phyloP scores from a whole-genome alignment of 2,888 invertebrate species.

The Acronicta psi region DNA sequence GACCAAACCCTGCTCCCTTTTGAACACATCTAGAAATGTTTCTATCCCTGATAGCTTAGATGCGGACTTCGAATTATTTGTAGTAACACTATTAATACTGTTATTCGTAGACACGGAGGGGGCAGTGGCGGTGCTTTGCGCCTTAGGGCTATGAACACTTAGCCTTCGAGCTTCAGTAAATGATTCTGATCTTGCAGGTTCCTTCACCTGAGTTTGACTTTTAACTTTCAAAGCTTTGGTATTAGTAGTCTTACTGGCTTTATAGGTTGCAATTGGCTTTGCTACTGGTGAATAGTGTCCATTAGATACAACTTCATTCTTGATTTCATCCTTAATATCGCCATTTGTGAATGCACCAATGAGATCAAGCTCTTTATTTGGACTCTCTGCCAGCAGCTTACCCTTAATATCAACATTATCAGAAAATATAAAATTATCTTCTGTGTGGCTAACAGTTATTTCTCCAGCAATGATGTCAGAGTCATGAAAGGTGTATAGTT shows the following conservation, averaged over 20 bases:
- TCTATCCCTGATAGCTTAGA: slow-evolving; percentile 68
- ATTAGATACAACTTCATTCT: slow-evolving; percentile 72
- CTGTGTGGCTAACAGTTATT: slow-evolving; percentile 85
- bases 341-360: slow-evolving; percentile 76
- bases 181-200: slow-evolving; percentile 63
- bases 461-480: slow-evolving; percentile 85
- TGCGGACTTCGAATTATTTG: slow-evolving; percentile 65
- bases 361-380: slow-evolving; percentile 74
- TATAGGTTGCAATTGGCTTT: slow-evolving; percentile 52
- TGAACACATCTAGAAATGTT: slow-evolving; percentile 86
- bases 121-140: slow-evolving; percentile 60
- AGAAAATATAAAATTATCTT: slow-evolving; percentile 79
- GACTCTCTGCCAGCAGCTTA: slow-evolving; percentile 71
- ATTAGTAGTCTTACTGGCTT: slow-evolving; percentile 71
- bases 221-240: slow-evolving; percentile 80
- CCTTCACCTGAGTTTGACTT: slow-evolving; percentile 66
- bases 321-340: slow-evolving; percentile 71
- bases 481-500: slow-evolving; percentile 86
- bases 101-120: slow-evolving; percentile 67
- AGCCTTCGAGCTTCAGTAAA: slow-evolving; percentile 63
- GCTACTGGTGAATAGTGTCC: slow-evolving; percentile 73
- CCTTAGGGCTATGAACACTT: slow-evolving; percentile 72
- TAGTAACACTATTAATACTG: slow-evolving; percentile 81
- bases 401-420: slow-evolving; percentile 75
- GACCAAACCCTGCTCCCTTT: slow-evolving; percentile 81